Base-by-base conservation (phyloP, 2,797 vertebrate genomes). In the Pampus argenteus region DNA sequence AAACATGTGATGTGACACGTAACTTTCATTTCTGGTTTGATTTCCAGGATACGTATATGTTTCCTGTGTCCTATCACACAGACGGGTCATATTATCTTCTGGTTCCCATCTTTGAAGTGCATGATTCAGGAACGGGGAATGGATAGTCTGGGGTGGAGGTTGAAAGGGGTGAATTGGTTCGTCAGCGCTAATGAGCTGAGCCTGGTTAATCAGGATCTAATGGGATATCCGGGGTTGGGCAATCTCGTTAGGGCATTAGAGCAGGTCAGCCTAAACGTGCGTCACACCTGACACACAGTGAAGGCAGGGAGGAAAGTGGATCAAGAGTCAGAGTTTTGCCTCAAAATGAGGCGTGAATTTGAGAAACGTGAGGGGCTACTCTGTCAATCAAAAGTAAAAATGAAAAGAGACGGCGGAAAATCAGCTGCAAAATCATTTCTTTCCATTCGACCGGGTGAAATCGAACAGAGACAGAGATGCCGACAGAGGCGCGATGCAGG, bases 221-320 rank as follows among this genome's bases (percentile, higher is more conserved):
- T 89, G 86, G 91, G 94, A 95, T 94, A 87, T 95, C 92, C 91
- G 86, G 88, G 87, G 77, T 91, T 63, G 55, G 23, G 50, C 82
- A 91, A 95, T 94, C 94, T 91, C 73, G 59, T 95, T 95, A 94
- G 87, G 81, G 94, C 88, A 91, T 94, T 94, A 94, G 88, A 90
- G 79, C 82, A 72, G 84, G 86, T 88, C 84, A 83, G 88, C 80
- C 64, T 55, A 63, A 89, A 88, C 34, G 49, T 94, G 90, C 91
- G 94, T 94, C 94, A 94, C 82, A 63, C 76, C 69, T 79, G 77
- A 89, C 66, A 70, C 66, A 79, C 57, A 52, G 69, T 13, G 36
- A 64, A 52, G 49, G 45, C 57, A 29, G 11, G 9, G 69, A 0
- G 2, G 40, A 36, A 40, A 70, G 62, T 79, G 78, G 74, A 85